Conservation (phyloP, 2,888 invertebrate genomes). For the Zaprionus lineosus region DNA sequence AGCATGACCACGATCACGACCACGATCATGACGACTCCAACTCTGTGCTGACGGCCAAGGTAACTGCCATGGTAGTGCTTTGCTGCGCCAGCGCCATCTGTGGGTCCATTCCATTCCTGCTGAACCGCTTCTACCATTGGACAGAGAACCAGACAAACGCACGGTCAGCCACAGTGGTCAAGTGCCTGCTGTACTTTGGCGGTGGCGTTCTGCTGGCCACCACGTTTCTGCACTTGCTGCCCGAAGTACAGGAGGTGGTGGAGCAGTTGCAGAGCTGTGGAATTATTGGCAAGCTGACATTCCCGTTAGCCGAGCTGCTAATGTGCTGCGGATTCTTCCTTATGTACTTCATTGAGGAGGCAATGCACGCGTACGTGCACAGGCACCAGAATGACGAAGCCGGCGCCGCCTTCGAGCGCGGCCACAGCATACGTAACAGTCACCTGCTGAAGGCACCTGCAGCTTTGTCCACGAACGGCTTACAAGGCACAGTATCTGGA, state of each 20-base stretch:
- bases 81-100: slow-evolving; percentile 90
- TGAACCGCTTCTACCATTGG: slow-evolving; percentile 88
- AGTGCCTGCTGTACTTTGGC: slow-evolving; percentile 89
- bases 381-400: slow-evolving; percentile 79
- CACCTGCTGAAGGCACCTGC: slow-evolving; percentile 62
- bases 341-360: slow-evolving; percentile 91
- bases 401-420: slow-evolving; percentile 79
- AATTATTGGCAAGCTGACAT: slow-evolving; percentile 84
- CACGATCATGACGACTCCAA: slow-evolving; percentile 71
- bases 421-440: slow-evolving; percentile 81
- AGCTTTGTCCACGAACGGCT: background rate
- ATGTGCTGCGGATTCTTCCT: slow-evolving; percentile 90
- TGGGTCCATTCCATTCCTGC: slow-evolving; percentile 89
- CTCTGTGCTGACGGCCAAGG: slow-evolving; percentile 87
- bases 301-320: slow-evolving; percentile 88
- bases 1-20: slow-evolving; percentile 53
- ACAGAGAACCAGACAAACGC: slow-evolving; percentile 81
- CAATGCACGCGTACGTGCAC: slow-evolving; percentile 89
- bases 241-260: slow-evolving; percentile 89
- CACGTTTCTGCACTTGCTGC: slow-evolving; percentile 91
- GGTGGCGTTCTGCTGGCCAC: slow-evolving; percentile 93
- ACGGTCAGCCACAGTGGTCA: slow-evolving; percentile 83
- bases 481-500: slow-evolving; percentile 24
- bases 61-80: slow-evolving; percentile 90
- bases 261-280: slow-evolving; percentile 84